Conservation (phyloP, 1,140 invertebrate species). For the Eupristina koningsbergeri region DNA sequence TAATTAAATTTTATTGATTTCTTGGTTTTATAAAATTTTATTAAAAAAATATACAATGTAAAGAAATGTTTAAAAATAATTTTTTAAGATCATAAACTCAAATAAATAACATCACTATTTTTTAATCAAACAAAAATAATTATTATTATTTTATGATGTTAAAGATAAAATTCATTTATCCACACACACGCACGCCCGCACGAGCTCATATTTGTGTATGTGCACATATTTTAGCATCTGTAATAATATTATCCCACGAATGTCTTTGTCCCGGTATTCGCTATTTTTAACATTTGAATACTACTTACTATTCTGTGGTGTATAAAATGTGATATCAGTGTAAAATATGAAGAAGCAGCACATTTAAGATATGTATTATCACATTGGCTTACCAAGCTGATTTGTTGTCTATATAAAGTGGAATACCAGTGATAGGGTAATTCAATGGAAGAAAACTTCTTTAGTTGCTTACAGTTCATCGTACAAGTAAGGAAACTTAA, state of each 20-base stretch:
- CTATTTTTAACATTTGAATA: neutral
- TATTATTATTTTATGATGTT: too few species aligned
- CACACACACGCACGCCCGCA: too few species aligned
- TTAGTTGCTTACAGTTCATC: neutral
- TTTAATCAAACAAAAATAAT: too few species aligned
- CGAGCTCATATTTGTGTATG: too few species aligned
- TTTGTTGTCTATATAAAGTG: conserved; percentile 14
- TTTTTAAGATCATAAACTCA: too few species aligned
- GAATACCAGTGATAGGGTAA: neutral
- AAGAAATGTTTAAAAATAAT: too few species aligned
- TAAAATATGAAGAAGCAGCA: conserved; percentile 11
- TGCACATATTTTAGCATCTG: neutral
- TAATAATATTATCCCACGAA: neutral
- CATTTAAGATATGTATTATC: conserved; percentile 38
- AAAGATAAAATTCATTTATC: too few species aligned
- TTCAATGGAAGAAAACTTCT: neutral
- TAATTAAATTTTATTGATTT: too few species aligned
- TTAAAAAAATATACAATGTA: too few species aligned
- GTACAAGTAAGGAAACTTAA: neutral
- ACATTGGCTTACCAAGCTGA: neutral
- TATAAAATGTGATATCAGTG: conserved; percentile 1
- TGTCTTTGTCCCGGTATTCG: neutral
- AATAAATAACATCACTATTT: too few species aligned
- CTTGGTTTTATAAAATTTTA: too few species aligned
- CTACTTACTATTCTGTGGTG: neutral